Evolutionary conservation across 2,888 invertebrate species (phyloP), one percentile per base, ranked within the genome.

Genomic region (Xestia sexstrigata): DNA sequence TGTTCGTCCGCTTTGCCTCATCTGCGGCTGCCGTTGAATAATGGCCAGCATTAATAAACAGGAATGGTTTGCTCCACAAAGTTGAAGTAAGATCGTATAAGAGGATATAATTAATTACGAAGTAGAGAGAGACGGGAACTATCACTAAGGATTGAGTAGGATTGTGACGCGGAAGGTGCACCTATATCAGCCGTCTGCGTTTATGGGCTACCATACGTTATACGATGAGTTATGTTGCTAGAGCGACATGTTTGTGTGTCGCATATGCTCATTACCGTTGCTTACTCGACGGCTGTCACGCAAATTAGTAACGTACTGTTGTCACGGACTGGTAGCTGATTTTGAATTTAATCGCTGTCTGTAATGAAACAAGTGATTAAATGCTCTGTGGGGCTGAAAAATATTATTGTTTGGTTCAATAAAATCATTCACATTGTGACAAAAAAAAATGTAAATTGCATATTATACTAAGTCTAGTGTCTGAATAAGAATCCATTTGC

Each of bases 11-110:
- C 89, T 89, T 90, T 89, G 95, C 93, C 94, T 95, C 95, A 95
- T 96, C 95, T 96, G 95, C 91, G 95, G 95, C 88, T 91, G 92
- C 90, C 88, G 89, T 91, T 95, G 94, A 96, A 94, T 96, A 95
- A 96, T 96, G 94, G 91, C 89, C 84, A 88, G 91, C 95, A 96
- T 96, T 96, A 95, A 96, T 96, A 96, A 95, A 94, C 95, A 94
- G 93, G 90, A 93, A 93, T 91, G 93, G 92, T 93, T 93, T 89
- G 90, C 89, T 89, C 90, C 89, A 89, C 92, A 89, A 91, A 93
- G 89, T 92, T 92, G 89, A 90, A 91, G 93, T 92, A 90, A 93
- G 92, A 92, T 92, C 92, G 90, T 90, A 90, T 93, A 93, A 93
- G 92, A 92, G 92, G 92, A 91, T 90, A 92, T 94, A 94, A 96